Conservation (phyloP, 2,888 invertebrate species). For the Monopis laevigella region DNA sequence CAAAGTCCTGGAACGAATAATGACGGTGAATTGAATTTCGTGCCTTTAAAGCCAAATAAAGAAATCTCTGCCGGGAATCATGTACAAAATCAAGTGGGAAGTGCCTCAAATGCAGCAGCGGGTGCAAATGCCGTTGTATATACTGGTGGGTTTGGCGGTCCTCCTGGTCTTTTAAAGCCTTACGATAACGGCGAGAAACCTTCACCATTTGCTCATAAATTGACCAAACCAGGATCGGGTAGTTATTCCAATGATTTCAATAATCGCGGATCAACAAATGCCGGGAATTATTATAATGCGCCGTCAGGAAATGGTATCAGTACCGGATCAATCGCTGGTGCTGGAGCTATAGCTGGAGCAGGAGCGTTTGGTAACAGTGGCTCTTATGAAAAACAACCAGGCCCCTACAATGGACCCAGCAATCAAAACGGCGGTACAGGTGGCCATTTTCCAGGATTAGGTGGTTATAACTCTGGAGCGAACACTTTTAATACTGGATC, state of each 20-base stretch:
- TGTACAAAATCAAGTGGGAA: not conserved
- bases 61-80: not conserved
- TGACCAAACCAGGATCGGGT: constrained; percentile 7
- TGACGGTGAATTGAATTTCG: constrained; percentile 5
- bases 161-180: constrained; percentile 48
- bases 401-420: not conserved
- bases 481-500: too few relatives aligned
- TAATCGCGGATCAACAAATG: too few relatives aligned
- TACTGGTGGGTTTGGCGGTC: constrained; percentile 52
- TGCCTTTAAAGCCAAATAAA: constrained; percentile 8
- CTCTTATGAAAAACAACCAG: constrained; percentile 4
- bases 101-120: constrained; percentile 26
- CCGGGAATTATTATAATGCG: constrained; percentile 1
- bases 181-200: constrained; percentile 36
- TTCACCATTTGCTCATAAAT: constrained; percentile 5
- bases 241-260: not conserved
- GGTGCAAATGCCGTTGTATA: constrained; percentile 36
- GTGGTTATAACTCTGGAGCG: too few relatives aligned
- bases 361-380: constrained; percentile 23
- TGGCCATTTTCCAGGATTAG: not conserved
- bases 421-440: not conserved
- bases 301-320: constrained; percentile 16
- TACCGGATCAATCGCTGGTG: constrained; percentile 28
- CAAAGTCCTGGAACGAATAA: not conserved
- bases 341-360: constrained; percentile 28